Evolutionary conservation across 2,888 invertebrate species (phyloP), one percentile per base, ranked within the genome.

Genomic region (Sphecodes monilicornis): DNA sequence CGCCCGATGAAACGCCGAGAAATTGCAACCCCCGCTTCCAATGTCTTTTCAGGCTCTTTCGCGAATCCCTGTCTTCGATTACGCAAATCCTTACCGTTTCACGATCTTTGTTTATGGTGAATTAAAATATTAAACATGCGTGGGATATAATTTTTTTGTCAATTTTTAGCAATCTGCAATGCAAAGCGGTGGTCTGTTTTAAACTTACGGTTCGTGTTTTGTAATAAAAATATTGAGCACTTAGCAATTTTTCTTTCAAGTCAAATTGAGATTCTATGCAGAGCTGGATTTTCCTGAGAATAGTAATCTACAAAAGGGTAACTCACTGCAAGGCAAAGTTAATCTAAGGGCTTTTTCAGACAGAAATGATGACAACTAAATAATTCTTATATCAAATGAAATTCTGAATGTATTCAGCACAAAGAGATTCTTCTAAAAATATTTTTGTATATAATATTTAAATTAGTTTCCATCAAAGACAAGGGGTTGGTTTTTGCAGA

Each of bases 1-100:
- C 88, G 87, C 75, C 29, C 91, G 90, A 87, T 89, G 90, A 85
- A 91, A 91, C 89, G 79, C 87, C 90, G 89, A 86, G 86, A 90
- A 92, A 91, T 91, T 89, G 80, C 88, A 80, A 78, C 39, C 85
- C 60, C 60, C 18, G 64, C 39, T 26, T 54, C 41, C 39, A 76
- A 82, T 64, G 77, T 18, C 50, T 26, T 54, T 43, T 18, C 18
- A 29, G 1, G 36, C 66, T 36, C 8, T 60, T 29, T 29, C 8
- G 8, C 29, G 8, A 60, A 60, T 18, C 16, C 18, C 16, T 29
- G 16, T 60, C 60, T 18, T 18, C 29, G 29, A 26, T 60, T 60
- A 26, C 5, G 29, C 5, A 16, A 29, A 60, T 60, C 6, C 26
- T 29, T 3, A 16, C 29, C 16, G 6, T 1, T 60, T 5, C 13